Evolutionary conservation across 2,113 vertebrate species (phyloP), one percentile per base, ranked within the genome.

Genomic region (Xenopus laevis): DNA sequence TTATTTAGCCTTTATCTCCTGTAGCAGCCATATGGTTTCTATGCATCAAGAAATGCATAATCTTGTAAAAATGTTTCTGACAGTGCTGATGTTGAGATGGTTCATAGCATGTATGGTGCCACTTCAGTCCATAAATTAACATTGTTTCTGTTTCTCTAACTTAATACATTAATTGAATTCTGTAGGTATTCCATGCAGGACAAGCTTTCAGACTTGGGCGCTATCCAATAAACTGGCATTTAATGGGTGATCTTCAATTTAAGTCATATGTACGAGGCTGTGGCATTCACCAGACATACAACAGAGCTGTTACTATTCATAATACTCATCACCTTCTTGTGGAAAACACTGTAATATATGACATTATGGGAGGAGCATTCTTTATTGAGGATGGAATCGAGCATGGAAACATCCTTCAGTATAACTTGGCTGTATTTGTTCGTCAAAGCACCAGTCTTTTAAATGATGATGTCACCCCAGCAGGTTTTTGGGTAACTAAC

Each of bases 301-400:
- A 96, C 84, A 86, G 94, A 69, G 93, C 94, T 16, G 82, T 96
- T 2, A 92, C 92, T 59, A 94, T 95, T 80, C 94, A 94, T 78
- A 93, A 94, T 80, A 95, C 94, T 2, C 92, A 95, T 78, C 81
- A 83, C 40, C 88, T 95, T 70, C 83, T 95, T 81, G 89, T 95
- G 70, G 94, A 95, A 82, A 81, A 71, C 68, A 96, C 93, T 66
- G 86, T 96, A 64, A 91, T 94, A 79, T 95, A 92, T 59, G 64
- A 95, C 79, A 90, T 96, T 78, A 95, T 86, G 84, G 94, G 94
- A 12, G 94, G 93, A 4, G 94, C 92, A 50, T 92, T 95, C 83
- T 96, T 95, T 78, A 94, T 95, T 33, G 93, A 94, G 78, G 93
- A 95, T 9, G 94, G 94, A 30, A 93, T 94, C 4, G 93, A 96